phyloP scores from a whole-genome alignment of 1,140 invertebrate species.

The Eupristina koningsbergeri region DNA sequence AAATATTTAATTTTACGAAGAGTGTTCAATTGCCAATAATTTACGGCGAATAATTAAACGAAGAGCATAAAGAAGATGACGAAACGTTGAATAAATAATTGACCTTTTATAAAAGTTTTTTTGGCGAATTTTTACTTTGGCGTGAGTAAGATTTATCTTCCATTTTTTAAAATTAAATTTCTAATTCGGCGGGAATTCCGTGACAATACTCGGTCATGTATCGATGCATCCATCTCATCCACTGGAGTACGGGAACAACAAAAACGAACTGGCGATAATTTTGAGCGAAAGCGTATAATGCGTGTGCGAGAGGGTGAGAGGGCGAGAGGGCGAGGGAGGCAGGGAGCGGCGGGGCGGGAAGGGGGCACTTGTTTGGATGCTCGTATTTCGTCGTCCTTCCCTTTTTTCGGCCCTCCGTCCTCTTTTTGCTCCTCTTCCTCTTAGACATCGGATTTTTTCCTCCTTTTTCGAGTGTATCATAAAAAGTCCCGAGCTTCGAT shows the following conservation, averaged over 20 bases:
- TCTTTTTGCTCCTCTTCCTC: neutral
- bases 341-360: no score
- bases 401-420: neutral
- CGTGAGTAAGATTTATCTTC: no score
- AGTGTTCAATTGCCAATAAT: no score
- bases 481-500: constrained; percentile 28
- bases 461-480: constrained; percentile 21
- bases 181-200: neutral
- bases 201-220: neutral
- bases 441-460: constrained; percentile 4
- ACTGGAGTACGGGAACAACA: neutral
- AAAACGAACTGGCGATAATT: constrained; percentile 33
- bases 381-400: constrained; percentile 21
- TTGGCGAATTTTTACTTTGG: no score
- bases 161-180: constrained; percentile 1
- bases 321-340: no score
- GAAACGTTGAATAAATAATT: no score
- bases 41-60: no score
- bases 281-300: constrained; percentile 26
- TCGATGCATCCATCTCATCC: neutral
- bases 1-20: no score
- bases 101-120: no score
- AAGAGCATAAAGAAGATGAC: no score
- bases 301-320: no score
- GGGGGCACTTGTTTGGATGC: constrained; percentile 37